Percentiles rank a stretch among this genome's conserved stretches.
Conservation (phyloP, 1,140 invertebrate genomes). For the Drosophila ohnishii region DNA sequence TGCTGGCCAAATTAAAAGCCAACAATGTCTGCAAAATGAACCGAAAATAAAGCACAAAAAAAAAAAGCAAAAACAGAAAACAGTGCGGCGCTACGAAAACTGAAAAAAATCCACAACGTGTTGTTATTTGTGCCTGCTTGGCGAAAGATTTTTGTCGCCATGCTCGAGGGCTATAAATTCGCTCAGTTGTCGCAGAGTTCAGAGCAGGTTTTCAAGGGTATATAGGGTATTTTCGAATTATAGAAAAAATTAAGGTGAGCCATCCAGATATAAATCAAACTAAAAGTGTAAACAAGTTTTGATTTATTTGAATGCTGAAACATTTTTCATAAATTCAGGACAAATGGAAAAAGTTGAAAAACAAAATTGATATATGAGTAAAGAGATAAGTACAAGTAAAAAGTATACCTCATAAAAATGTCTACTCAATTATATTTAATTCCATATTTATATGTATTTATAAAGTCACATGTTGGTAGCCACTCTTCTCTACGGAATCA, state of each 20-base stretch:
- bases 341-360: not conserved
- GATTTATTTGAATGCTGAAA: too few species aligned
- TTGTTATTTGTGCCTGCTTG: slow-evolving; percentile 69
- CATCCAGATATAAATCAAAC: not conserved
- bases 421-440: too few species aligned
- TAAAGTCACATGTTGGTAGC: too few species aligned
- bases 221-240: not conserved
- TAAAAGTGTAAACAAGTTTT: not conserved
- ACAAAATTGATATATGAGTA: too few species aligned
- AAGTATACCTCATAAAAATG: too few species aligned
- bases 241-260: not conserved
- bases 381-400: too few species aligned
- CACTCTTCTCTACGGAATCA: not conserved
- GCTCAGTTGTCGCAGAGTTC: slow-evolving; percentile 66
- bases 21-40: slow-evolving; percentile 79
- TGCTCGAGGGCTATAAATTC: slow-evolving; percentile 70
- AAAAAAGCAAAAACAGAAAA: slow-evolving; percentile 1
- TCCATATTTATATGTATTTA: too few species aligned
- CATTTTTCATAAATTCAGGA: too few species aligned
- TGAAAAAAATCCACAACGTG: slow-evolving; percentile 60
- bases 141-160: slow-evolving; percentile 76
- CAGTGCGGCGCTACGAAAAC: slow-evolving; percentile 25
- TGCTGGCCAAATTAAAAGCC: slow-evolving; percentile 77
- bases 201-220: slow-evolving; percentile 2
- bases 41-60: slow-evolving; percentile 58